Conservation (phyloP, 2,888 invertebrate genomes). For the Pachymerium ferrugineum region DNA sequence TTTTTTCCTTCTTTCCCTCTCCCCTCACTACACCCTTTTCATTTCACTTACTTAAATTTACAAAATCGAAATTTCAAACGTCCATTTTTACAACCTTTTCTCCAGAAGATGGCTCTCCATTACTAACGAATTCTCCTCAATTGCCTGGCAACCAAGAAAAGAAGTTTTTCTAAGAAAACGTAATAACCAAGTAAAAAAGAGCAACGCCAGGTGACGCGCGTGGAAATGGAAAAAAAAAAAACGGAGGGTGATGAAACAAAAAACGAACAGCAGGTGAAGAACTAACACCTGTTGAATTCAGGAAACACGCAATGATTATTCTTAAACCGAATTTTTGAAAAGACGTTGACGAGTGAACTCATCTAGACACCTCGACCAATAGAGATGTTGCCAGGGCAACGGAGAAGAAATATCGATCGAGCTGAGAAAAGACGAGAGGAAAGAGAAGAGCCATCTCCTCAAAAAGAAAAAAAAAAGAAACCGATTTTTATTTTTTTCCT, state of each 20-base stretch:
- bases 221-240: constrained; percentile 1
- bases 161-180: not conserved
- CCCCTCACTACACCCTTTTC: no score
- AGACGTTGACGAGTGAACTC: no score
- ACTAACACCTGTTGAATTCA: no score
- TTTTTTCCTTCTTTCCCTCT: not conserved
- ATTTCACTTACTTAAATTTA: not conserved
- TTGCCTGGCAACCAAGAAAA: not conserved
- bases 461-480: not conserved
- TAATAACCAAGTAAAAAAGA: not conserved
- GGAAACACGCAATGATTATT: no score
- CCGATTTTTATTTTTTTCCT: no score
- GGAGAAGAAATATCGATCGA: not conserved
- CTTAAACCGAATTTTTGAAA: no score
- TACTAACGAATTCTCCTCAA: not conserved
- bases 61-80: not conserved
- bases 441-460: no score
- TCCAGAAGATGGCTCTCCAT: not conserved
- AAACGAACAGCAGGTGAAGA: no score
- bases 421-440: no score
- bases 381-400: not conserved
- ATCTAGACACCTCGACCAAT: not conserved
- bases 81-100: not conserved
- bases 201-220: not conserved
- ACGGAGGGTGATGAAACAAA: not conserved